phyloP scores from a whole-genome alignment of 2,113 vertebrate species.

The Stigmatopora argus region DNA sequence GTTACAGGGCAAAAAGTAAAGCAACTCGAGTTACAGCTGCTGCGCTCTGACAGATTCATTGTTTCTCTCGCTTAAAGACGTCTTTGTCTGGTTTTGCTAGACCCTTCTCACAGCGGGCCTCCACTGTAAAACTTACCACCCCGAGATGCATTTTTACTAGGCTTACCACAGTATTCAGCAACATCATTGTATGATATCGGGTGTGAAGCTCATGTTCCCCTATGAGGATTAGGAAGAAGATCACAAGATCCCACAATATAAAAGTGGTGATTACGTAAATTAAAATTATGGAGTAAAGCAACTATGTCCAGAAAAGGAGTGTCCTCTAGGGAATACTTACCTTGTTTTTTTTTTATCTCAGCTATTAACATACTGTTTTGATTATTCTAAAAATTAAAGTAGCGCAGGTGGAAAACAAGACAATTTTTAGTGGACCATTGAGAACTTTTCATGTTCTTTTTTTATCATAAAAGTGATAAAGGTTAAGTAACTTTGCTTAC shows the following conservation, averaged over 20 bases:
- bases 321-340: constrained; percentile 15
- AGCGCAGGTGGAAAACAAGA: not conserved
- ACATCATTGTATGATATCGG: constrained; percentile 10
- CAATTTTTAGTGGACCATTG: not conserved
- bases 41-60: constrained; percentile 11
- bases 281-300: constrained; percentile 19
- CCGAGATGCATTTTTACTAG: constrained; percentile 29
- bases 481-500: not conserved
- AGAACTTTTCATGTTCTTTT: not conserved
- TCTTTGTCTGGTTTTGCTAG: constrained; percentile 18
- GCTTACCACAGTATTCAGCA: constrained; percentile 16
- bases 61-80: constrained; percentile 1
- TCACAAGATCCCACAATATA: constrained; percentile 23
- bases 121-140: constrained; percentile 12
- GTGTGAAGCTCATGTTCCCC: constrained; percentile 9
- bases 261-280: constrained; percentile 16
- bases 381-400: constrained; percentile 13
- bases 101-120: constrained; percentile 2
- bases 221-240: constrained; percentile 33
- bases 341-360: constrained; percentile 1
- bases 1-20: constrained; percentile 1
- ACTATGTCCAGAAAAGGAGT: constrained; percentile 3
- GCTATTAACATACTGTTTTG: not conserved
- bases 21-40: not conserved
- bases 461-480: not conserved